These are phyloP conservation scores for Caiman crocodilus DNA, from an alignment of 2,797 vertebrate genomes.

Conservation along the genomic window DNA sequence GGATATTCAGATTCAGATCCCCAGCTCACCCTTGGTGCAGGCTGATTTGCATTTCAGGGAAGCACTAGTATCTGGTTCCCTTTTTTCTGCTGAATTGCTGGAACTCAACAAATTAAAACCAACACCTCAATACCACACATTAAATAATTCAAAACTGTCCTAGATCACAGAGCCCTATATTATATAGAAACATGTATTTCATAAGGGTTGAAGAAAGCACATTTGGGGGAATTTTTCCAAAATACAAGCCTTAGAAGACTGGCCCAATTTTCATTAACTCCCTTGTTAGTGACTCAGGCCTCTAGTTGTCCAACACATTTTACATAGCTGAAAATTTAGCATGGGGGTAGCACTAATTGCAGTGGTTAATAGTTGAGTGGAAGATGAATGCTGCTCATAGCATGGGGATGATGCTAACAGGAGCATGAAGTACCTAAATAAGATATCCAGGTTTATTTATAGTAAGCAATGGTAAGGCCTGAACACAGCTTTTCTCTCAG, in stretches of 20 bases:
- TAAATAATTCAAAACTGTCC: background rate
- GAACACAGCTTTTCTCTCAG: background rate
- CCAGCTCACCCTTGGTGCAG: background rate
- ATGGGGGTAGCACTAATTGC: background rate
- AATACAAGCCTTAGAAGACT: background rate
- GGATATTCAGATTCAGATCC: background rate
- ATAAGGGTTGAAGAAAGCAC: background rate
- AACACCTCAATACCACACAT: background rate
- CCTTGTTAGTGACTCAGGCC: background rate
- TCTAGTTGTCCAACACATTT: background rate
- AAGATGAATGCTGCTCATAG: background rate
- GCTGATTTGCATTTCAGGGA: background rate
- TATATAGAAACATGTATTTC: background rate
- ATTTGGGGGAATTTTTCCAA: background rate
- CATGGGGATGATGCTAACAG: accelerated
- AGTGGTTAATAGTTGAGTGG: background rate
- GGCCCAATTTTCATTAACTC: background rate
- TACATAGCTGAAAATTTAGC: background rate
- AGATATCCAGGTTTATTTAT: slow-evolving; percentile 4
- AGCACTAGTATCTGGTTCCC: background rate
- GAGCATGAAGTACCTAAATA: background rate
- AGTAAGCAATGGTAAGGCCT: background rate
- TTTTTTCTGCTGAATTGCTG: background rate
- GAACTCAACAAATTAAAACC: background rate
- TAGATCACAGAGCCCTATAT: background rate